A percentile compares a stretch with the other conserved stretches of the same genome.
Evolutionary conservation across 1,140 invertebrate species (phyloP).

Genomic region (Bombus picipes): DNA sequence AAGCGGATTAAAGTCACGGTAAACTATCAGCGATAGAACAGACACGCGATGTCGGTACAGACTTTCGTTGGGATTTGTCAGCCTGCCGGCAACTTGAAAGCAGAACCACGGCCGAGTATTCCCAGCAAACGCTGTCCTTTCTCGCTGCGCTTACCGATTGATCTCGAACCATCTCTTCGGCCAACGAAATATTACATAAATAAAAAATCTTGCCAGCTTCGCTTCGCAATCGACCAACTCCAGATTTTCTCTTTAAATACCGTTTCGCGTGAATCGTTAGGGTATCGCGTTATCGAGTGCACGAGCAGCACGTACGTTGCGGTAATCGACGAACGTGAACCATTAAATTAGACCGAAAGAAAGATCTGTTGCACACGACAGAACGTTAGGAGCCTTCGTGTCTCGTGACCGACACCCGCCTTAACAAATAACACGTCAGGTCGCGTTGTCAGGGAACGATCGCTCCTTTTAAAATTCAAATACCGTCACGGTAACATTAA

Average conservation of each 20-base stretch:
- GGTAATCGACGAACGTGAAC: not conserved
- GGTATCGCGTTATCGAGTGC: not conserved
- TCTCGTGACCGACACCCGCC: not conserved
- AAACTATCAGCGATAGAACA: conserved; percentile 21
- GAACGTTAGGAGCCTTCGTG: not conserved
- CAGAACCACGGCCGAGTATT: not conserved
- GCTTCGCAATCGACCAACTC: too few relatives aligned
- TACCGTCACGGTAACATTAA: not conserved
- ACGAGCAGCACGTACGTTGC: not conserved
- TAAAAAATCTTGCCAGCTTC: not conserved
- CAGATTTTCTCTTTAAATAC: not conserved
- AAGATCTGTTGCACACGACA: not conserved
- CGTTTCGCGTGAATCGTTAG: not conserved
- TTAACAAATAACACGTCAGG: not conserved
- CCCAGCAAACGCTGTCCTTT: not conserved
- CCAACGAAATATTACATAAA: not conserved
- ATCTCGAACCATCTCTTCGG: too few relatives aligned
- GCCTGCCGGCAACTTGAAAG: not conserved
- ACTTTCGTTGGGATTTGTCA: conserved; percentile 9
- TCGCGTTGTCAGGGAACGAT: not conserved
- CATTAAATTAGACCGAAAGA: not conserved
- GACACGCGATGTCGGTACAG: conserved; percentile 32
- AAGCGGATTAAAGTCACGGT: conserved; percentile 55
- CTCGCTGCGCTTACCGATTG: not conserved
- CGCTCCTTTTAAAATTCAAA: not conserved